Evolutionary conservation across 1,140 invertebrate species (phyloP), one percentile per base, ranked within the genome.

Genomic region (Cydia amplana): DNA sequence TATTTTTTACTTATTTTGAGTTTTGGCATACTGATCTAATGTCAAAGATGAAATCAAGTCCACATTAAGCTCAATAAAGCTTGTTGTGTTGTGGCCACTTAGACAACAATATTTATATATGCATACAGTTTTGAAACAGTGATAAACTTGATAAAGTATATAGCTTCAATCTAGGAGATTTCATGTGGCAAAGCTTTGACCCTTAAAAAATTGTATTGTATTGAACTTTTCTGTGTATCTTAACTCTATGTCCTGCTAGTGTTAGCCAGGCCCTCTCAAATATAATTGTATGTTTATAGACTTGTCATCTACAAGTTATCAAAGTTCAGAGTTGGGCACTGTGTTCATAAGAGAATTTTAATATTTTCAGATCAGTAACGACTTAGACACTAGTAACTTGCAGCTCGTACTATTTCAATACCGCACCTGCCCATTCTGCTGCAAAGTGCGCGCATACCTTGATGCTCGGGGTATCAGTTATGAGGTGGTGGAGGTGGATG

Each of bases 351-450:
- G 43, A 9, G 1, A 55, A 55, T 18, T 18, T 18, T 10, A 14
- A 55, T 55, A 60, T 76, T 87, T 87, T 67, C 77, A 95, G 95
- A 92, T 96, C 74, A 80, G 94, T 7, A 95, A 93, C 87, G 94
- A 94, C 10, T 93, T 94, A 18, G 97, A 98, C 90, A 93, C 93
- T 6, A 95, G 94, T 74, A 96, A 96, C 12, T 93, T 99, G 65
- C 96, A 98, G 82, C 90, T 99, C 18, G 97, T 97, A 0, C 92
- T 99, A 25, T 99, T 97, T 88, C 99, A 99, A 94, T 99, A 98
- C 90, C 97, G 99, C 85, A 99, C 98, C 3, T 99, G 99, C 92
- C 99, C 99, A 40, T 99, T 99, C 92, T 99, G 99, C 91, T 99
- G 98, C 86, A 99, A 99, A 94, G 97, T 99, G 0, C 94, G 99